phyloP scores from a whole-genome alignment of 2,888 invertebrate genomes.

The Apocheima hispidaria region DNA sequence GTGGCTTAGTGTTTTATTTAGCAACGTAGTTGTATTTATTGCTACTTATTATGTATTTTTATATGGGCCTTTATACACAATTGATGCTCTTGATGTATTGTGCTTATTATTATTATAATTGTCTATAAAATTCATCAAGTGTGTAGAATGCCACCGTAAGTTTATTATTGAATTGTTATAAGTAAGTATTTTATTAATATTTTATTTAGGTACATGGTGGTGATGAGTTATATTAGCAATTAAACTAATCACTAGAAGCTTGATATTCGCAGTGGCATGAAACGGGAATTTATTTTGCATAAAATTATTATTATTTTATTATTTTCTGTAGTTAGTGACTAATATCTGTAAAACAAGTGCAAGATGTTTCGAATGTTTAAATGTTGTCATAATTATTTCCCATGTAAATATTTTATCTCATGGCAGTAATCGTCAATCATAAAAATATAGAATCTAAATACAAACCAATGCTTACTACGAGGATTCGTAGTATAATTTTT shows the following conservation, averaged over 20 bases:
- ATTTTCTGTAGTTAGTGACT: constrained; percentile 68
- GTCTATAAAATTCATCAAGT: constrained; percentile 52
- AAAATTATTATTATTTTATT: constrained; percentile 54
- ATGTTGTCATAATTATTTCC: constrained; percentile 3
- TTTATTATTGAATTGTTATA: constrained; percentile 46
- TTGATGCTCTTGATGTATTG: constrained; percentile 62
- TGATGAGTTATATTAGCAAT: constrained; percentile 36
- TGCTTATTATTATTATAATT: constrained; percentile 49
- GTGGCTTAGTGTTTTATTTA: constrained; percentile 73
- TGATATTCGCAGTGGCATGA: constrained; percentile 67
- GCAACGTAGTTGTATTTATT: constrained; percentile 48
- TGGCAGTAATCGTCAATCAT: constrained; percentile 24
- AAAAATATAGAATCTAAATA: neutral
- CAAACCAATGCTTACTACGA: neutral
- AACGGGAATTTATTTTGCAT: constrained; percentile 69
- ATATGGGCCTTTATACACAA: constrained; percentile 44
- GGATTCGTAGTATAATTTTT: too few species aligned
- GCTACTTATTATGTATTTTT: constrained; percentile 42
- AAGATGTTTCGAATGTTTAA: constrained; percentile 52
- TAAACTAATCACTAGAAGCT: constrained; percentile 49
- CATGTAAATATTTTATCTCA: constrained; percentile 43
- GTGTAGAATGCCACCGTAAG: constrained; percentile 59
- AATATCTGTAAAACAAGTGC: constrained; percentile 72
- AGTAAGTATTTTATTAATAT: constrained; percentile 47
- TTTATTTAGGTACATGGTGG: constrained; percentile 35